Percentiles rank a stretch among this genome's conserved stretches.
phyloP scores from a whole-genome alignment of 2,113 vertebrate genomes.

The Melospiza melodia region DNA sequence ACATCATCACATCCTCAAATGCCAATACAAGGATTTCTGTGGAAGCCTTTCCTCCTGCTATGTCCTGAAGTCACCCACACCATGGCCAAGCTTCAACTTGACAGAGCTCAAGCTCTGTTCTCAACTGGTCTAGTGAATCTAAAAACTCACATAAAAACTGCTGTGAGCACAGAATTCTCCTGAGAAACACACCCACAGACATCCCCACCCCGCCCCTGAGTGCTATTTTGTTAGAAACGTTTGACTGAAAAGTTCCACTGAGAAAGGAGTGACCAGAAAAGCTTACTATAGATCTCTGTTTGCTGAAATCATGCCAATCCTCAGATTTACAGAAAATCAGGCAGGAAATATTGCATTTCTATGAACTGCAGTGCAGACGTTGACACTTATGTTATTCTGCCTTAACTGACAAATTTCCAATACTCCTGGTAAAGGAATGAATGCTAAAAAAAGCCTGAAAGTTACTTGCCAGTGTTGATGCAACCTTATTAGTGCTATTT shows the following conservation, averaged over 20 bases:
- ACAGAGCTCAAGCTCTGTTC: not conserved
- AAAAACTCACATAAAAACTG: not conserved
- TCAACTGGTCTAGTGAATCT: not conserved
- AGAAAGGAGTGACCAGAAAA: not conserved
- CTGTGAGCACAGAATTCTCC: not conserved
- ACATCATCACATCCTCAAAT: not conserved
- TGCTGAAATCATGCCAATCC: not conserved
- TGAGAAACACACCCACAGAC: constrained; percentile 12
- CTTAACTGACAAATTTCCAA: not conserved
- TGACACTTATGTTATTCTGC: not conserved
- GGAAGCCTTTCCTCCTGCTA: not conserved
- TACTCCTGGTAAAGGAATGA: not conserved
- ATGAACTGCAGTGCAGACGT: not conserved
- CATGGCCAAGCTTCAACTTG: not conserved
- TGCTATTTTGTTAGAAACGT: not conserved
- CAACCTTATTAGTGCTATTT: not conserved
- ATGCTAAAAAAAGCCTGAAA: not conserved
- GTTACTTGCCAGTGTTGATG: not conserved
- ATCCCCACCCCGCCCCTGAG: not conserved
- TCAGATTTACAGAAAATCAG: not conserved
- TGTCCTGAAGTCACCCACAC: not conserved
- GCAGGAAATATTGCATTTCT: not conserved
- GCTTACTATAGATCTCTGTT: not conserved
- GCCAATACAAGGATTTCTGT: not conserved
- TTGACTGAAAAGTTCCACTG: not conserved